phyloP scores from a whole-genome alignment of 2,888 invertebrate species.

The Watsonalla binaria region DNA sequence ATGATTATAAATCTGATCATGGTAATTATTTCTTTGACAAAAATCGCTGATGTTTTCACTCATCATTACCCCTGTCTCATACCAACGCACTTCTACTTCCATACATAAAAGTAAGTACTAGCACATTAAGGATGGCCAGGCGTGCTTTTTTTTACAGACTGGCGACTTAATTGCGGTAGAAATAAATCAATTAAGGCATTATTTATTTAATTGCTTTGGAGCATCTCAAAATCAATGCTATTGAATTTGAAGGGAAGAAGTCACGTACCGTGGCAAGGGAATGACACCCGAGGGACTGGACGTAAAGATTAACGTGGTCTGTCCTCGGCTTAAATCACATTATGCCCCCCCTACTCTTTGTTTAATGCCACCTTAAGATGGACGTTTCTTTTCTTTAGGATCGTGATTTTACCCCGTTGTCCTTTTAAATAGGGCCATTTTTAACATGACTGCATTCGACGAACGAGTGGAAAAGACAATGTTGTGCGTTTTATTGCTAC shows the following conservation, averaged over 20 bases:
- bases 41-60: no score
- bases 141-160: no score
- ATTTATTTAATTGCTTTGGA: neutral
- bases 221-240: neutral
- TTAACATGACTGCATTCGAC: neutral
- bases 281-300: conserved; percentile 59
- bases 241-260: conserved; percentile 30
- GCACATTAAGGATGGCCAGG: no score
- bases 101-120: no score
- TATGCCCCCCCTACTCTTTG: conserved; percentile 54
- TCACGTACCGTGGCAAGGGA: conserved; percentile 53
- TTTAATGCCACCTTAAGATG: conserved; percentile 56
- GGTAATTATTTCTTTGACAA: no score
- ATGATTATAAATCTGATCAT: no score
- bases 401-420: conserved; percentile 39
- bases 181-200: neutral
- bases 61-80: no score
- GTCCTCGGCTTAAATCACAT: conserved; percentile 72
- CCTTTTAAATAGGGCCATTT: conserved; percentile 15
- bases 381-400: conserved; percentile 39
- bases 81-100: no score
- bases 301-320: conserved; percentile 68
- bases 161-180: neutral
- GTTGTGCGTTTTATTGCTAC: neutral
- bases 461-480: neutral